Conservation (phyloP, 2,888 invertebrate genomes). For the Ectobius pallidus region DNA sequence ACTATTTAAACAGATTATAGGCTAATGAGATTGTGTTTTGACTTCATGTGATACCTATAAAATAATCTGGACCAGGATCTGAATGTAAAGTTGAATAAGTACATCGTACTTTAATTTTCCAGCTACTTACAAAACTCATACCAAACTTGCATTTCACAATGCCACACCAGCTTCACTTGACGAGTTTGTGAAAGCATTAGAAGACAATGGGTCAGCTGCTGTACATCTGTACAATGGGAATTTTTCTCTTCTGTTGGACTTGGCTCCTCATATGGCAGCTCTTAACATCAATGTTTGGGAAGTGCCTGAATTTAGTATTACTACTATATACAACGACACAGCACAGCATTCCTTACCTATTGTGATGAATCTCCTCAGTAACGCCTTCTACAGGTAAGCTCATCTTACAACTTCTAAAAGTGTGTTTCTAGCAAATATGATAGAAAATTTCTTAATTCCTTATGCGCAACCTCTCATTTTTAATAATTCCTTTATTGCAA, state of each 20-base stretch:
- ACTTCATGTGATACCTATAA: too few species aligned
- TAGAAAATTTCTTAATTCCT: too few species aligned
- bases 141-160: constrained; percentile 68
- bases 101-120: constrained; percentile 13
- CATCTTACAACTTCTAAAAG: too few species aligned
- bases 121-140: constrained; percentile 64
- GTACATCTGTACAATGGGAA: constrained; percentile 68
- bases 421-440: too few species aligned
- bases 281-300: constrained; percentile 65
- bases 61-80: too few species aligned
- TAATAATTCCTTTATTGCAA: too few species aligned
- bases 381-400: constrained; percentile 68
- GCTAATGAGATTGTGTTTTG: too few species aligned
- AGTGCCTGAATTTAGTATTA: constrained; percentile 61
- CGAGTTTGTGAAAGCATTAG: constrained; percentile 51
- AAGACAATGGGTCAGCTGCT: constrained; percentile 52
- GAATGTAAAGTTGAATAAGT: too few species aligned
- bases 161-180: constrained; percentile 54
- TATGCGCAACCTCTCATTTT: too few species aligned
- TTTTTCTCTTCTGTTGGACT: constrained; percentile 65
- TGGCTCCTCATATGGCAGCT: constrained; percentile 71
- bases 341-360: constrained; percentile 80
- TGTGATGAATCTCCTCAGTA: constrained; percentile 72
- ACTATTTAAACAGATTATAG: too few species aligned
- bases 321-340: constrained; percentile 78